Evolutionary conservation across 2,797 vertebrate species (phyloP).

Genomic region (Miichthys miiuy): DNA sequence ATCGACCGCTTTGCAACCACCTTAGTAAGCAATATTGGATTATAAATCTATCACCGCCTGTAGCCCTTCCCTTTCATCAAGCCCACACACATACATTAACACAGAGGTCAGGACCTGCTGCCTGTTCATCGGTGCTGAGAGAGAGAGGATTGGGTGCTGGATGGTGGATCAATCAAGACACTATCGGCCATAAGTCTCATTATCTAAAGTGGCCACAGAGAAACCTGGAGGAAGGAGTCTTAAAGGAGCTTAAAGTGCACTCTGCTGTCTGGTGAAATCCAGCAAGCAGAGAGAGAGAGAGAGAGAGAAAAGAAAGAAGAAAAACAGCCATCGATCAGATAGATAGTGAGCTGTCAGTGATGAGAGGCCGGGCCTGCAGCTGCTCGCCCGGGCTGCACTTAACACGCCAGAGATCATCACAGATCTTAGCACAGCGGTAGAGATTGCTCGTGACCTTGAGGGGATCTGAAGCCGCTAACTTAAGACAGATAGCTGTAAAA

Average conservation of each 20-base stretch:
- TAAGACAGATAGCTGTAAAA: background rate
- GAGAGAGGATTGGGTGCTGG: conserved; percentile 20
- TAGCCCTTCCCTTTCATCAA: conserved; percentile 4
- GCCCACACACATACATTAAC: conserved; percentile 28
- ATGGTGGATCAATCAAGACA: conserved; percentile 54
- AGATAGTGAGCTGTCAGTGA: conserved; percentile 56
- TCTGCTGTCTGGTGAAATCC: conserved; percentile 29
- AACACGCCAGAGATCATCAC: conserved; percentile 50
- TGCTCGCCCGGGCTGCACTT: conserved; percentile 28
- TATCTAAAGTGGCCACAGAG: conserved; percentile 72
- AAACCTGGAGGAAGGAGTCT: conserved; percentile 41
- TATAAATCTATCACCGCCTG: conserved; percentile 55
- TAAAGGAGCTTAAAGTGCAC: conserved; percentile 48
- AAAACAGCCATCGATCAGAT: conserved; percentile 24
- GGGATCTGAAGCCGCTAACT: background rate
- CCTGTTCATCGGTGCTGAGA: conserved; percentile 6
- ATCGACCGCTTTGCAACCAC: conserved; percentile 23
- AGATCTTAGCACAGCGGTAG: conserved; percentile 14
- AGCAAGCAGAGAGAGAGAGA: background rate
- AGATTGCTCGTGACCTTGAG: conserved; percentile 53
- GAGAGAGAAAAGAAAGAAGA: background rate
- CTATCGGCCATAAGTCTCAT: conserved; percentile 57
- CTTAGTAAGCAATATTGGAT: conserved; percentile 56
- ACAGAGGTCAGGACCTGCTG: conserved; percentile 57
- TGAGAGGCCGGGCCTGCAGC: conserved; percentile 43